These are phyloP conservation scores for Stegastes partitus DNA, from an alignment of 2,113 vertebrate species.

Conservation along the genomic window DNA sequence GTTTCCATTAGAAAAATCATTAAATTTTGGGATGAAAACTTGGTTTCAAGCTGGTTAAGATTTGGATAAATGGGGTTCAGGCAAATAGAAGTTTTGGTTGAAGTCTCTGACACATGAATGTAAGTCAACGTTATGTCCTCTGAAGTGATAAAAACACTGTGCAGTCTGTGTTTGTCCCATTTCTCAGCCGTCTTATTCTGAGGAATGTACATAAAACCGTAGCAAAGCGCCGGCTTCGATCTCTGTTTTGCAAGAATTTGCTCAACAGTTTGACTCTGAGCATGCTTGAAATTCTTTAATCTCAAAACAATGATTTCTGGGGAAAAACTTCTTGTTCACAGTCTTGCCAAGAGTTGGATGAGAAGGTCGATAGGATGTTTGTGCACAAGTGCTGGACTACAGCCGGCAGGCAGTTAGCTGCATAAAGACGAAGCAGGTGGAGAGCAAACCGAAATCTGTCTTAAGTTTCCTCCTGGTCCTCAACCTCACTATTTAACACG, in stretches of 20 bases:
- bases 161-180: neutral
- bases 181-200: conserved; percentile 29
- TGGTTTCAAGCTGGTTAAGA: neutral
- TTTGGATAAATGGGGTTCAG: neutral
- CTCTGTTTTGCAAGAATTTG: conserved; percentile 18
- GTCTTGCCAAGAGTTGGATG: neutral
- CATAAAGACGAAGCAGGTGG: neutral
- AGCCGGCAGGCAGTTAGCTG: neutral
- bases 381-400: neutral
- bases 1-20: neutral
- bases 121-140: neutral
- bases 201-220: conserved; percentile 39
- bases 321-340: rapidly evolving
- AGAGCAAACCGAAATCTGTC: too few relatives aligned
- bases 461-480: neutral
- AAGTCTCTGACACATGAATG: neutral
- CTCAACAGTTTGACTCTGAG: conserved; percentile 20
- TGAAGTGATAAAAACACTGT: neutral
- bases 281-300: conserved; percentile 12
- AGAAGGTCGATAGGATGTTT: neutral
- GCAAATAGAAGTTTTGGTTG: neutral
- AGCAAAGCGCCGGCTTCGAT: conserved; percentile 15
- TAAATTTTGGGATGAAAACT: rapidly evolving
- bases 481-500: neutral
- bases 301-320: neutral